phyloP scores from a whole-genome alignment of 2,113 vertebrate species.

The Thymallus thymallus region DNA sequence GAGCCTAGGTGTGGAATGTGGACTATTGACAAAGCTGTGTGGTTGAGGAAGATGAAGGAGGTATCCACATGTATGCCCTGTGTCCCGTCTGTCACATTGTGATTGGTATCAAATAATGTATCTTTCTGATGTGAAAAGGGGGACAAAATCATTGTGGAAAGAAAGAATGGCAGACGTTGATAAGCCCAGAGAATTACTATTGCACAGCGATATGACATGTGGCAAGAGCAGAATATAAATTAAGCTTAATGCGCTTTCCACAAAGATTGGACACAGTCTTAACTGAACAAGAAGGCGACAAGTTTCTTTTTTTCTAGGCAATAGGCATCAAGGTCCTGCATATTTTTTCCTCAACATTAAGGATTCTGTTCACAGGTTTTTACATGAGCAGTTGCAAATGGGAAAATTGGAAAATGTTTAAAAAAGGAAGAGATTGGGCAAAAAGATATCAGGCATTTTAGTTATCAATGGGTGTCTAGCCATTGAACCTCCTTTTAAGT shows the following conservation, averaged over 20 bases:
- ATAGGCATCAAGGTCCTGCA: neutral
- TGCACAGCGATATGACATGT: constrained; percentile 31
- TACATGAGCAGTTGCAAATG: neutral
- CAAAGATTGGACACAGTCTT: constrained; percentile 2
- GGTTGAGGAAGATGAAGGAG: constrained; percentile 29
- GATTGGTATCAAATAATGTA: constrained; percentile 61
- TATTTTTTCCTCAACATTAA: neutral
- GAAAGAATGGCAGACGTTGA: constrained; percentile 32
- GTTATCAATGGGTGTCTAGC: neutral
- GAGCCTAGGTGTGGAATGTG: constrained; percentile 31
- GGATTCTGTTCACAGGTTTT: neutral
- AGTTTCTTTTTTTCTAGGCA: neutral
- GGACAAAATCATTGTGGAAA: constrained; percentile 53
- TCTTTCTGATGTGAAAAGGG: constrained; percentile 44
- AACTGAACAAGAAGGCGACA: neutral
- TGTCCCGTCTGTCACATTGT: constrained; percentile 36
- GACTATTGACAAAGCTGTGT: constrained; percentile 38
- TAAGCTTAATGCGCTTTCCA: neutral
- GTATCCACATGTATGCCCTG: constrained; percentile 43
- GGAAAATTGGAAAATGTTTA: neutral
- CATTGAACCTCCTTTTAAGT: neutral
- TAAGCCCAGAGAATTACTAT: constrained; percentile 35
- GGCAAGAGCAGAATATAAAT: constrained; percentile 12
- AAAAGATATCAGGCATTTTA: neutral
- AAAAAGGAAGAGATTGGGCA: neutral